Base-by-base conservation (phyloP, 2,113 vertebrate genomes). In the Hydrolagus affinis region DNA sequence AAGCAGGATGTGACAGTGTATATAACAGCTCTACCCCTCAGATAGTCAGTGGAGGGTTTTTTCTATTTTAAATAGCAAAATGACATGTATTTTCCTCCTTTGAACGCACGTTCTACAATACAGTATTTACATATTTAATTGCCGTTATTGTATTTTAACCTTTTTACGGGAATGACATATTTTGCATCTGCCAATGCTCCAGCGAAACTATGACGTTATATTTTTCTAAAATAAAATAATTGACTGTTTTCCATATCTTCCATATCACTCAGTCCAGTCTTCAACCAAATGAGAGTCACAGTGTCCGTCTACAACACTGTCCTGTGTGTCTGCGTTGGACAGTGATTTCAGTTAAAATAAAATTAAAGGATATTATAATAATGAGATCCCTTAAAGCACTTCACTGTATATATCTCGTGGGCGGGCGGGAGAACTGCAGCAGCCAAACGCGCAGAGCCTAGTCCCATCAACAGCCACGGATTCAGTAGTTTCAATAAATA, bases 41-140 rank as follows among this genome's bases (percentile, higher is more conserved):
- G 14, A 64, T 62, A 17, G 28, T 25, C 66, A 14, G 66, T 19
- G 9, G 62, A 14, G 32, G 60, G 60, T 83, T 68, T 68, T 83
- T 68, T 68, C 78, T 62, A 28, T 19, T 68, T 66, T 30, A 10
- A 66, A 66, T 28, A 83, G 8, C 78, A 8, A 64, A 17, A 9
- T 17, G 62, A 62, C 64, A 66, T 83, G 32, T 30, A 19, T 68
- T 30, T 66, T 66, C n/a, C n/a, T 10, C 77, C 15, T 83, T 19
- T 30, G 60, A 66, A 83, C 60, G 21, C 78, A 44, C 2, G 2
- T 44, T 64, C n/a, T n/a, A n/a, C n/a, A n/a, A n/a, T n/a, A n/a
- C n/a, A n/a, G 62, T 28, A 83, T 83, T 83, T 83, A 30, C 78
- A 83, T 83, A 83, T 68, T 83, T 83, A 83, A 83, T 83, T 68